These are phyloP conservation scores for Pangasius sanitwongsei DNA, from an alignment of 2,797 vertebrate genomes.

Conservation along the genomic window DNA sequence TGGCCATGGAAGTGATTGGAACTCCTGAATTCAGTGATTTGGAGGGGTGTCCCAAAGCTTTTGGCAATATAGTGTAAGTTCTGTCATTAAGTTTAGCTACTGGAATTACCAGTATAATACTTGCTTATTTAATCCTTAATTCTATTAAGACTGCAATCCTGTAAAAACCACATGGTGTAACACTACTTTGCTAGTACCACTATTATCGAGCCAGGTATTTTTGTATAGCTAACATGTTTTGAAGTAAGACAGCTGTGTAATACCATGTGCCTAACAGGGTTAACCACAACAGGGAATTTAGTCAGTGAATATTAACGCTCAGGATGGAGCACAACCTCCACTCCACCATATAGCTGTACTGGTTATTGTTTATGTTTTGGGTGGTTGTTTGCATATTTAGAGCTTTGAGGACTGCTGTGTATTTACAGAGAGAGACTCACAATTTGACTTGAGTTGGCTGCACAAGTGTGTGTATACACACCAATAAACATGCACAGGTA, in stretches of 20 bases:
- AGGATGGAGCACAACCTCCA: background rate
- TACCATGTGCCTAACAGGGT: background rate
- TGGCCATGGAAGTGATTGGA: no score
- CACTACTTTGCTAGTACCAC: no score
- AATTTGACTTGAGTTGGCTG: background rate
- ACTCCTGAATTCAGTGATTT: no score
- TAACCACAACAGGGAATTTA: background rate
- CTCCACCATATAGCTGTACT: background rate
- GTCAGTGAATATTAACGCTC: background rate
- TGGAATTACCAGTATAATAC: background rate
- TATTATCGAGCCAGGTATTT: background rate
- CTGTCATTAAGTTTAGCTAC: background rate
- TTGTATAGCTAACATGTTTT: background rate
- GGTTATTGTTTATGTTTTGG: conserved; percentile 6
- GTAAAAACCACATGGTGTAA: background rate
- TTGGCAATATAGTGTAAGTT: background rate
- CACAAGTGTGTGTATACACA: background rate
- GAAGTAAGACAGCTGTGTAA: background rate
- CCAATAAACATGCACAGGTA: background rate
- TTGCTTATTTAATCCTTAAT: conserved; percentile 5
- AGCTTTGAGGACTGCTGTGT: background rate
- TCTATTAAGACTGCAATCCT: background rate
- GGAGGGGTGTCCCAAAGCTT: no score
- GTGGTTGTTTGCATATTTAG: background rate
- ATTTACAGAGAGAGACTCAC: background rate